Base-by-base conservation (phyloP, 2,797 vertebrate species). In the Spatula versicolor region DNA sequence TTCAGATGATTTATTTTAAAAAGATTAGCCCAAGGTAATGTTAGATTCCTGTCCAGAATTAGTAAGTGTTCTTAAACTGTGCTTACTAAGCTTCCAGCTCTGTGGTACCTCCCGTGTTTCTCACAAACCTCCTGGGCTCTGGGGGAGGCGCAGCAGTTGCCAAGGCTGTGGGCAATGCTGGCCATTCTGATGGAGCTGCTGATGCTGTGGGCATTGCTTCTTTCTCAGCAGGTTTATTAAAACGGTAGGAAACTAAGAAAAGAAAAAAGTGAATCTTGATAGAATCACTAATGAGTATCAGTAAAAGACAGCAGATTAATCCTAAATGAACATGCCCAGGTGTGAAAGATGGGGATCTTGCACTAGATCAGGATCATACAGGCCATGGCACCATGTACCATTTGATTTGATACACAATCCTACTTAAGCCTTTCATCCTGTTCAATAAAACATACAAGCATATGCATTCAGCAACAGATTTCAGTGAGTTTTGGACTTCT, bases 1-100 rank as follows among this genome's bases (percentile, higher is more conserved):
- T 48, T 64, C 39, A 50, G 71, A 86, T 86, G 74, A 96, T 79
- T 92, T 81, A 79, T 66, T 79, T 88, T 23, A 5, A 78, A 95
- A 73, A 5, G 2, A 86, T 95, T 84, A 67, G 90, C 94, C 93
- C 74, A 82, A 94, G 95, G 96, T 91, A 94, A 94, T 20, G 17
- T 39, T 73, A 60, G 50, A 84, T 63, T 90, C 74, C 60, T 15
- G 50, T 55, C 21, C 56, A 55, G 21, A 93, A 48, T 26, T 14
- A 15, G 21, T 76, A 84, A 76, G 63, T 4, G 31, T 69, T 58
- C 56, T 68, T 31, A 56, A 82, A 11, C 19, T 56, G 13, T 45
- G 77, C 92, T 86, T 74, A 19, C 39, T 73, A 26, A 50, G 35
- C 78, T 86, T 50, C 93, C 93, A 95, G 83, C 69, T 88, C 33